Base-by-base conservation (phyloP, 2,113 vertebrate genomes). In the Ornithorhynchus anatinus region DNA sequence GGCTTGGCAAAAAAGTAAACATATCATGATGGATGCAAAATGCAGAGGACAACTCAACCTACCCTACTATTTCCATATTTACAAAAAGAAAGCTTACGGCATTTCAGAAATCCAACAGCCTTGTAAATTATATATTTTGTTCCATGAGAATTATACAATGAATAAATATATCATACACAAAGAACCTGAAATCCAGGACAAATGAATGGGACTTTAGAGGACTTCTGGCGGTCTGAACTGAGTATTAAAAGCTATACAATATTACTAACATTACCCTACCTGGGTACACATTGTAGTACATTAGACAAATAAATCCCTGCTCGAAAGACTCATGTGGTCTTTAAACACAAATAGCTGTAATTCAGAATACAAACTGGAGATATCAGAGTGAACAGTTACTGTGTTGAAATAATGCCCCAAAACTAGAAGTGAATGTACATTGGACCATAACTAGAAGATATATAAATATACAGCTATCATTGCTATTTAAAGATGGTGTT, bases 151-250 rank as follows among this genome's bases (percentile, higher is more conserved):
- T 67, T 35, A 63, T 12, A 48, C 19, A 59, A 44, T 85, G 60
- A 85, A 84, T 84, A 87, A n/a, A 87, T 81, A 79, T 69, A 87
- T 84, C 69, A 81, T 62, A 85, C 48, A 29, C 39, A 29, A 22
- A 54, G 67, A 39, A 57, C 75, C 66, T 67, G 75, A 81, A 75
- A 72, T 69, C 57, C 59, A 79, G 59, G 75, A 64, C 59, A 77
- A 79, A 79, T n/a, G 43, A 69, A 60, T 19, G 44, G 11, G 8
- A 47, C 6, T 6, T 15, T 20, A 10, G 29, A 75, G 56, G 62
- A 35, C 39, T 65, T 69, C 39, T 23, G 48, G 54, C 25, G 40
- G 63, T 39, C 16, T 23, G 23, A 45, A 59, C 3, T 6, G 16
- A 36, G 25, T 19, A 9, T 29, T 83, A 59, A 31, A 68, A 57